These are phyloP conservation scores for Ceryle rudis DNA, from an alignment of 2,797 vertebrate species.

Conservation along the genomic window DNA sequence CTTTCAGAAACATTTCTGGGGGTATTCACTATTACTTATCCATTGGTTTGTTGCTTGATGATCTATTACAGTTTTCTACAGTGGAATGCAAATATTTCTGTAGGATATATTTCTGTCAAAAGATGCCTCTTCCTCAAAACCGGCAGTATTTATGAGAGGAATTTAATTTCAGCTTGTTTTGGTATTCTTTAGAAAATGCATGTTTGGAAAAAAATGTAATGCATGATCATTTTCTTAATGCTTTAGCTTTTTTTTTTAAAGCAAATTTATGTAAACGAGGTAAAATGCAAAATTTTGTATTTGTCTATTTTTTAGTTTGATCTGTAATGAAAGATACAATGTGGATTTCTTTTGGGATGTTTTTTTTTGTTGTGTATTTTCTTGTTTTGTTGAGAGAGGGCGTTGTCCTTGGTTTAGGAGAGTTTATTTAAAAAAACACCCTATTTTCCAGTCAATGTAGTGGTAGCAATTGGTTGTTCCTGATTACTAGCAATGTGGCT, in stretches of 20 bases:
- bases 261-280: neutral
- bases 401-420: neutral
- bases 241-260: neutral
- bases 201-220: neutral
- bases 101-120: neutral
- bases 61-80: neutral
- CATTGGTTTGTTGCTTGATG: neutral
- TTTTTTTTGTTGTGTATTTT: too few species aligned
- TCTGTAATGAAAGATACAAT: neutral
- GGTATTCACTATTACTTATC: neutral
- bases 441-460: neutral
- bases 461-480: neutral
- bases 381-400: neutral
- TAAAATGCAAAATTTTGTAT: neutral
- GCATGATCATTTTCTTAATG: rapidly evolving
- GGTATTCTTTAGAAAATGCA: neutral
- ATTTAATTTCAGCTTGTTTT: neutral
- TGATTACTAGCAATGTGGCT: neutral
- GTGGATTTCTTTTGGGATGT: neutral
- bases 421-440: neutral
- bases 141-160: neutral
- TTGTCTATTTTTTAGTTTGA: neutral
- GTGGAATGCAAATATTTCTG: neutral
- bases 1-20: neutral
- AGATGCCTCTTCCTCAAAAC: neutral